Evolutionary conservation across 1,140 invertebrate species (phyloP).

Genomic region (Brachionus plicatilis): DNA sequence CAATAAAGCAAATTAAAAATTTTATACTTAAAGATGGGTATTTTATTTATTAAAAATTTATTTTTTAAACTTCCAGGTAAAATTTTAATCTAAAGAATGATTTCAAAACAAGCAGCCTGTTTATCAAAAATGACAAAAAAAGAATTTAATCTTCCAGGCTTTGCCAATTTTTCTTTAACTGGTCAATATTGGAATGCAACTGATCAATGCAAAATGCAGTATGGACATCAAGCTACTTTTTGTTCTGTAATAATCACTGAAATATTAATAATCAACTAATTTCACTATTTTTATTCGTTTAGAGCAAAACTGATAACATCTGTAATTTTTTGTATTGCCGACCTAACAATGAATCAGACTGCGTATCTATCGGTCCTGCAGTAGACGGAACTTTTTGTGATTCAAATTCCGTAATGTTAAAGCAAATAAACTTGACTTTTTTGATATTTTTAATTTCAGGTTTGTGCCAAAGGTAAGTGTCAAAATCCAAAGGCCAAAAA

Average conservation of each 20-base stretch:
- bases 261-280: background rate
- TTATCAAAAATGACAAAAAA: background rate
- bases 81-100: background rate
- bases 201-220: background rate
- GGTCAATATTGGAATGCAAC: background rate
- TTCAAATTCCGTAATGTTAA: background rate
- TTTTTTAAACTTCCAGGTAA: background rate
- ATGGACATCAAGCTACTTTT: background rate
- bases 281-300: background rate
- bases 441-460: background rate
- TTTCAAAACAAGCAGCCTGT: background rate
- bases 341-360: background rate
- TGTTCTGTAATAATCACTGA: background rate
- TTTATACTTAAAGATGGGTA: slow-evolving; percentile 1
- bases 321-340: background rate
- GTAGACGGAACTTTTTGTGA: background rate
- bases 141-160: background rate
- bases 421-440: background rate
- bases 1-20: background rate
- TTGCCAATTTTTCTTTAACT: background rate
- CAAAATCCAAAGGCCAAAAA: background rate
- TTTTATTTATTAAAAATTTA: background rate
- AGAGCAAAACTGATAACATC: background rate
- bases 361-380: background rate
- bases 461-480: background rate